Evolutionary conservation across 1,140 invertebrate genomes (phyloP).

Genomic region (Orius insidiosus): DNA sequence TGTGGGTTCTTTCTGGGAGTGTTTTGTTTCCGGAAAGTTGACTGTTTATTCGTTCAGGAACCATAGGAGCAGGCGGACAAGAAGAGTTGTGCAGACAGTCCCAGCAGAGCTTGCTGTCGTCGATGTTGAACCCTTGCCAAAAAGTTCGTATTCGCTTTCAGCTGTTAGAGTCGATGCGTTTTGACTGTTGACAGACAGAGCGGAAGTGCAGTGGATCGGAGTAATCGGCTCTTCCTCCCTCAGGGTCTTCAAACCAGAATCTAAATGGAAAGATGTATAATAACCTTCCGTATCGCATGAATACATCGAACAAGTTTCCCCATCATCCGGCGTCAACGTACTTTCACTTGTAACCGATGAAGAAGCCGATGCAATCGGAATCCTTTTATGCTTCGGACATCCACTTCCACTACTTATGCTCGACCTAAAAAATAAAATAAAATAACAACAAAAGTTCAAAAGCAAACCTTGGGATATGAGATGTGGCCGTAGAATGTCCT

Average conservation of each 20-base stretch:
- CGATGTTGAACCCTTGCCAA: conserved; percentile 64
- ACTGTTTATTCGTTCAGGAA: conserved; percentile 53
- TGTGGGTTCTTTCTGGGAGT: conserved; percentile 13
- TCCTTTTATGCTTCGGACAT: conserved; percentile 20
- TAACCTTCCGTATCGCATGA: conserved; percentile 94
- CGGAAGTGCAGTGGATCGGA: conserved; percentile 40
- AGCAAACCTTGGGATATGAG: conserved; percentile 43
- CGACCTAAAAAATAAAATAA: conserved; percentile 29
- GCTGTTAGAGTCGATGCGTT: conserved; percentile 31
- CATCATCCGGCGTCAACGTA: conserved; percentile 70
- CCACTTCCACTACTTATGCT: conserved; percentile 42
- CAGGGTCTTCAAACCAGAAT: conserved; percentile 74
- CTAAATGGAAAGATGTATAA: conserved; percentile 92
- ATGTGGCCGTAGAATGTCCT: conserved; percentile 45
- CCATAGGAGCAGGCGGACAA: conserved; percentile 30
- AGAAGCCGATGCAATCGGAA: conserved; percentile 28
- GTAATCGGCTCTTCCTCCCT: conserved; percentile 60
- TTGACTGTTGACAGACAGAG: conserved; percentile 28
- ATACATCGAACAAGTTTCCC: conserved; percentile 81
- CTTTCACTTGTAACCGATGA: conserved; percentile 70
- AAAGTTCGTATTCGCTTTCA: conserved; percentile 76
- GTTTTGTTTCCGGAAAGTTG: conserved; percentile 19
- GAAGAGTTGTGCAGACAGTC: conserved; percentile 64
- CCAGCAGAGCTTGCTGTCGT: conserved; percentile 79
- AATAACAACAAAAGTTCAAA: neutral